These are phyloP conservation scores for Sinocyclocheilus maitianheensis DNA, from an alignment of 2,113 vertebrate genomes.

Conservation along the genomic window DNA sequence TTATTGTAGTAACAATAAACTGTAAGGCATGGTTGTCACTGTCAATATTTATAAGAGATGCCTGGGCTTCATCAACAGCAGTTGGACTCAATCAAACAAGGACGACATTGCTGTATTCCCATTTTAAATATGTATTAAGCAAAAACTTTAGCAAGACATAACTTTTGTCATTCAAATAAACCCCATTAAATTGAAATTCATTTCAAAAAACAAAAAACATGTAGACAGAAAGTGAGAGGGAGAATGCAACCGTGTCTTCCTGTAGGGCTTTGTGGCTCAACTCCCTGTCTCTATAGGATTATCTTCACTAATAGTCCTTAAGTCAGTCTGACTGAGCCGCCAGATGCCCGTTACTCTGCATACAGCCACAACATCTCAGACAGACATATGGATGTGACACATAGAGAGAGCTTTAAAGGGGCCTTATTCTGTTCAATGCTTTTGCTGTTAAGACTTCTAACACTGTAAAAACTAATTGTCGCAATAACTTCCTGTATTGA, in stretches of 20 bases:
- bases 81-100: constrained; percentile 61
- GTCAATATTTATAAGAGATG: not conserved
- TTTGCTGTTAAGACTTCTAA: not conserved
- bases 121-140: not conserved
- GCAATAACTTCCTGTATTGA: not conserved
- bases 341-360: constrained; percentile 38
- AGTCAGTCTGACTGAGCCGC: constrained; percentile 72
- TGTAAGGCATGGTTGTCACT: not conserved
- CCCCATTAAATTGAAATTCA: not conserved
- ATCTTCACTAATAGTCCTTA: constrained; percentile 75
- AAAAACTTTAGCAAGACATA: not conserved
- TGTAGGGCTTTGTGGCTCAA: constrained; percentile 50
- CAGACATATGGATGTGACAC: constrained; percentile 30
- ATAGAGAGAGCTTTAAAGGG: not conserved
- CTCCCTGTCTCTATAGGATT: constrained; percentile 64
- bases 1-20: not conserved
- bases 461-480: not conserved
- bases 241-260: constrained; percentile 56
- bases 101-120: not conserved
- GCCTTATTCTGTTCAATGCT: not conserved
- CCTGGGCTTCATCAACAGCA: constrained; percentile 37
- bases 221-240: constrained; percentile 38
- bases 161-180: not conserved
- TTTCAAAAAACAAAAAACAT: not conserved
- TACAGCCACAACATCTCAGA: constrained; percentile 14